Evolutionary conservation across 30 jellyfish, hydroid and myxozoan species (phyloP).

Genomic region (Phacellophora camtschatica): DNA sequence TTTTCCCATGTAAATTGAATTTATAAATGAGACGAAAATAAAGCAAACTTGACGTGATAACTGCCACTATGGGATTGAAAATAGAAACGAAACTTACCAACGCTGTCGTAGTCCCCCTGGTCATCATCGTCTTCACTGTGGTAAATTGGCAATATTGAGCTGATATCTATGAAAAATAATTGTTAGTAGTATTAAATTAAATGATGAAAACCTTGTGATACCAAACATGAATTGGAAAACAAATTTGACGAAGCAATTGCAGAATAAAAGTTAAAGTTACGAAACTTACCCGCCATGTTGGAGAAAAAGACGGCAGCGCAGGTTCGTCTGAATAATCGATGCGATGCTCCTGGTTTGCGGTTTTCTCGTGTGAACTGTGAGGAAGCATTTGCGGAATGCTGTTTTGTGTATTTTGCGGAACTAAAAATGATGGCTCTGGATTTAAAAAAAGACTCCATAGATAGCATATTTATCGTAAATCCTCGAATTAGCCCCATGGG

Average conservation of each 20-base stretch:
- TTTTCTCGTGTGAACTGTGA: neutral
- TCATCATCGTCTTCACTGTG: constrained; percentile 80
- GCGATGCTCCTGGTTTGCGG: constrained; percentile 67
- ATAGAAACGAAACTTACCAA: too few relatives aligned
- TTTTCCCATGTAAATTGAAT: too few relatives aligned
- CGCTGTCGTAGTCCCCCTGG: constrained; percentile 72
- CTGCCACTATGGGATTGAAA: too few relatives aligned
- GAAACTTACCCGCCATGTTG: constrained; percentile 75
- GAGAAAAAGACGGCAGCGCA: constrained; percentile 36
- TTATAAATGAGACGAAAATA: too few relatives aligned
- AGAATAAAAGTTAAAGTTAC: neutral
- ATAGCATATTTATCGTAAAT: too few relatives aligned
- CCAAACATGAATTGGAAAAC: neutral
- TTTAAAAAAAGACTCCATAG: too few relatives aligned
- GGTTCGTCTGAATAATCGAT: neutral
- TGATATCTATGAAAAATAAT: constrained; percentile 61
- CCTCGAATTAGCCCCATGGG: too few relatives aligned
- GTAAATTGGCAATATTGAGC: constrained; percentile 73
- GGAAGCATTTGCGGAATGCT: constrained; percentile 3
- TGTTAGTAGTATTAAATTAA: neutral
- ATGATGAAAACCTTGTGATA: neutral
- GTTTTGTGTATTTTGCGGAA: too few relatives aligned
- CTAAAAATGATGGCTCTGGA: too few relatives aligned
- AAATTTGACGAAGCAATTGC: neutral
- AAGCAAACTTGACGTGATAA: too few relatives aligned